These are phyloP conservation scores for Castor canadensis DNA, from an alignment of 2,113 vertebrate genomes.

Conservation along the genomic window DNA sequence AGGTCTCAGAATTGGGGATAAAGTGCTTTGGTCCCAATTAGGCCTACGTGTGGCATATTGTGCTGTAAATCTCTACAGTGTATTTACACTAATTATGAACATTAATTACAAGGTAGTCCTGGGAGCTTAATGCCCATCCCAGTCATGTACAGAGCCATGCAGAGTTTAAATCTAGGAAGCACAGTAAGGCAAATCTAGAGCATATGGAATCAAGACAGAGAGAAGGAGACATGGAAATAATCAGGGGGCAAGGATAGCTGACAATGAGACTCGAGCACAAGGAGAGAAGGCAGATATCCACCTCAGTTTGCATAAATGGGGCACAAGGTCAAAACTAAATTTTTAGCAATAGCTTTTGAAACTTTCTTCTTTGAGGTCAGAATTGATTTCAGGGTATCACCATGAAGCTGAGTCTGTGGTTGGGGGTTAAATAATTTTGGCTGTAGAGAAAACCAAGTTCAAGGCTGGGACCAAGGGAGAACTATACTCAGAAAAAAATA, in stretches of 20 bases:
- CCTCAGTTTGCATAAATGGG: background rate
- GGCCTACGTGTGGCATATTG: conserved; percentile 37
- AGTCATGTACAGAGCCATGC: conserved; percentile 17
- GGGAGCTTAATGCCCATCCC: conserved; percentile 28
- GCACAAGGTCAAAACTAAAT: background rate
- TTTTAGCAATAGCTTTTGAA: background rate
- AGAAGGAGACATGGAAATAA: background rate
- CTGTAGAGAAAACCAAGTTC: background rate
- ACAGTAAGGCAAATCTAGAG: background rate
- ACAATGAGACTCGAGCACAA: background rate
- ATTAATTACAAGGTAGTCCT: conserved; percentile 63
- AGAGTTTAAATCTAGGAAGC: background rate
- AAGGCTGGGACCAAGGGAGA: background rate
- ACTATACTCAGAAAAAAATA: background rate
- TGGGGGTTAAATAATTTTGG: background rate
- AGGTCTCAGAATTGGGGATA: conserved; percentile 47
- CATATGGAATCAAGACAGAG: background rate
- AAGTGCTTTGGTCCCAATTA: conserved; percentile 61
- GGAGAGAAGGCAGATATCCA: background rate
- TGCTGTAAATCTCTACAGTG: conserved; percentile 34
- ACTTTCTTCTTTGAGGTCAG: background rate
- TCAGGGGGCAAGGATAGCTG: background rate
- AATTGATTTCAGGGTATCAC: background rate
- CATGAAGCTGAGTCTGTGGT: background rate
- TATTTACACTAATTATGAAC: conserved; percentile 68